Percentiles rank a stretch among this genome's conserved stretches.
These are phyloP conservation scores for Helogale parvula DNA, from an alignment of 2,113 vertebrate genomes.

Conservation along the genomic window DNA sequence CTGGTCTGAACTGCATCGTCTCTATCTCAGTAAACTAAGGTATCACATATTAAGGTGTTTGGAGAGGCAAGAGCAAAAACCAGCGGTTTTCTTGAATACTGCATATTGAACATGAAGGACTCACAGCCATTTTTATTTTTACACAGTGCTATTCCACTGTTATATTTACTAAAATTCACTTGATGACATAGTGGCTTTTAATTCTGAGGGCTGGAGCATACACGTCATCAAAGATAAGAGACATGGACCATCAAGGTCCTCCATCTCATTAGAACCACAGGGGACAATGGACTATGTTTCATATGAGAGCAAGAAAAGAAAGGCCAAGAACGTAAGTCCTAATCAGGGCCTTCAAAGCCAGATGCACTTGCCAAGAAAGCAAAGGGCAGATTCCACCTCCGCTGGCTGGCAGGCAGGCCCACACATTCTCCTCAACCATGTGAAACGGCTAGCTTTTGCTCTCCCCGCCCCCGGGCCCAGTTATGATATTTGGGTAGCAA, in stretches of 20 bases:
- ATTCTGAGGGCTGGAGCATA: background rate
- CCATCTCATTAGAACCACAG: background rate
- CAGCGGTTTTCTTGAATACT: background rate
- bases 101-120: background rate
- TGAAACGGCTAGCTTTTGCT: slow-evolving; percentile 46
- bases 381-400: slow-evolving; percentile 62
- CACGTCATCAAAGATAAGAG: background rate
- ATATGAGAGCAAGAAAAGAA: slow-evolving; percentile 13
- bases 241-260: background rate
- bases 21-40: background rate
- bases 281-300: background rate
- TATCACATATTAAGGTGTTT: background rate
- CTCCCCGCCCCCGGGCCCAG: slow-evolving; percentile 31
- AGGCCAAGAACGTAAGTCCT: slow-evolving; percentile 40
- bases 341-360: slow-evolving; percentile 47
- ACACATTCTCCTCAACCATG: slow-evolving; percentile 56
- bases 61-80: slow-evolving; percentile 6
- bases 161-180: background rate
- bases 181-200: background rate
- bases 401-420: slow-evolving; percentile 56
- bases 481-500: slow-evolving; percentile 65
- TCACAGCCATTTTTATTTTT: background rate
- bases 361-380: slow-evolving; percentile 47
- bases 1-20: background rate
- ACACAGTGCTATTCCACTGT: background rate